Percentiles rank a stretch among this genome's conserved stretches.
Conservation (phyloP, 64 coral and sea anemone species). For the Trachythela sp. region DNA sequence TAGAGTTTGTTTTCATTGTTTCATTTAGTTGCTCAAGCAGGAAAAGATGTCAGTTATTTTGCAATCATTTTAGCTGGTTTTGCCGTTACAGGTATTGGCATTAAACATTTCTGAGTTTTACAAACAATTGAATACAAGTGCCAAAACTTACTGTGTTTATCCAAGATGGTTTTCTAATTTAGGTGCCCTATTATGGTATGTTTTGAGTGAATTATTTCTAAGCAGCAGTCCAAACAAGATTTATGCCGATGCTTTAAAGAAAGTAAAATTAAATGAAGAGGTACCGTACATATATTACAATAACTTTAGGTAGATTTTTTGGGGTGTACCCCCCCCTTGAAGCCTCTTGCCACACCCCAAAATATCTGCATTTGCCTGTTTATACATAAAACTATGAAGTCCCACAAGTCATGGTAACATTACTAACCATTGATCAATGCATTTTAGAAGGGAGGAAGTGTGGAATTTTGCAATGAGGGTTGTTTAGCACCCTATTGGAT, state of each 20-base stretch:
- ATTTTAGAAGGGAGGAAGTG: no score
- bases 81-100: constrained; percentile 74
- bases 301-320: neutral
- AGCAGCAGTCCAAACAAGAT: constrained; percentile 95
- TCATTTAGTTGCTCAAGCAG: constrained; percentile 70
- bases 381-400: no score
- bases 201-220: constrained; percentile 82
- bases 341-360: no score
- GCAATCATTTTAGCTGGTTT: constrained; percentile 82
- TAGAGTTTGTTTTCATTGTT: neutral
- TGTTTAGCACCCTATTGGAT: no score
- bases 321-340: neutral
- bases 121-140: neutral
- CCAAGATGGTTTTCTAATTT: neutral
- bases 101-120: neutral
- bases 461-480: no score
- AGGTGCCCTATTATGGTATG: constrained; percentile 87
- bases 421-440: no score
- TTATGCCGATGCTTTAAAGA: constrained; percentile 84
- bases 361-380: no score
- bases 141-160: neutral
- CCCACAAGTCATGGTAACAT: no score
- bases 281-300: neutral
- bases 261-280: constrained; percentile 76
- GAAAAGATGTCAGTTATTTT: constrained; percentile 88